Base-by-base conservation (phyloP, 1,140 invertebrate genomes). In the Popillia japonica region DNA sequence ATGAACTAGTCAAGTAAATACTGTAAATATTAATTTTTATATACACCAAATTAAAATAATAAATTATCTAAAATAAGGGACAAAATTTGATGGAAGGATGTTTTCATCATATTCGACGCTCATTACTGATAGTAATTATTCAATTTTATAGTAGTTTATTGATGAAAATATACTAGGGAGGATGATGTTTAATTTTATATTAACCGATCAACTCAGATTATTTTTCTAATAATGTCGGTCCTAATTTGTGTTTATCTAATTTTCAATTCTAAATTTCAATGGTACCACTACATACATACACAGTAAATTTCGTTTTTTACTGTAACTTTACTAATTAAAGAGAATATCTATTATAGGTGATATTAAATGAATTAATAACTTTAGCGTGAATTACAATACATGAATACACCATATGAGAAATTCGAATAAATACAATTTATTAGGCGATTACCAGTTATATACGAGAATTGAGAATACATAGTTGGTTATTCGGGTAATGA, bases 311-410 rank as follows among this genome's bases (percentile, higher is more conserved):
- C 44, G 3, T 48, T 48, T 48, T 48, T 10, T 48, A 48, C 44
- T 9, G 44, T 48, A 48, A 48, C 11, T 10, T 48, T 48, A 48
- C 11, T n/a, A 48, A 48, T 48, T 48, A 48, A 48, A 48, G 0
- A 48, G n/a, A 48, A 48, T 48, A 48, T 48, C 44, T 48, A 48
- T 48, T n/a, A 48, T 48, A 48, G 44, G 44, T 48, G 44, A 48
- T 48, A 48, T 48, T 48, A 48, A 10, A n/a, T 48, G 44, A 48
- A 8, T 48, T 14, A 48, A 48, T 48, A 48, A 48, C 11, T 10
- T 14, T 48, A 48, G 44, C 11, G 4, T 48, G 11, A 48, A 48
- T 14, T 48, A 48, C 11, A n/a, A 48, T 48, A 48, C 44, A 48
- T 48, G 11, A 48, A 48, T 48, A 48, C 44, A 48, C 44, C 44